Percentiles rank a stretch among this genome's conserved stretches.
These are phyloP conservation scores for Euglossa dilemma DNA, from an alignment of 1,140 invertebrate species.

Conservation along the genomic window DNA sequence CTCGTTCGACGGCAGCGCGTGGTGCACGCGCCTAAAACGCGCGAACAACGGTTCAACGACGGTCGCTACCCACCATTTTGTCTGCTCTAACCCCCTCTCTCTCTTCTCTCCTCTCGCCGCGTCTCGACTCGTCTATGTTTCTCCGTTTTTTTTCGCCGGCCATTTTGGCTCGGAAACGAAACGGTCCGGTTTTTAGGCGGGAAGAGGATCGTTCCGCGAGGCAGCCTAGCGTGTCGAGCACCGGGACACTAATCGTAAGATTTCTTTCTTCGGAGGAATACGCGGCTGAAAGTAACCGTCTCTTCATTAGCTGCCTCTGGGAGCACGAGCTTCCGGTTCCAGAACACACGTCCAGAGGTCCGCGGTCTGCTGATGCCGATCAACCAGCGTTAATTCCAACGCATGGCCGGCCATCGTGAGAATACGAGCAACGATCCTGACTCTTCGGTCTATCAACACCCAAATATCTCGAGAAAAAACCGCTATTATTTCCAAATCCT, in stretches of 20 bases:
- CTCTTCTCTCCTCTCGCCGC: no score
- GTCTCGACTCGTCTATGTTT: no score
- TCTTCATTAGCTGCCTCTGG: not conserved
- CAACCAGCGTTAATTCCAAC: not conserved
- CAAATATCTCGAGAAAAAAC: no score
- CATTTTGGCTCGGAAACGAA: conserved; percentile 24
- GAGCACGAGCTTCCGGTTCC: not conserved
- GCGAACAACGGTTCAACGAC: conserved; percentile 25
- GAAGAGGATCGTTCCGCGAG: conserved; percentile 25
- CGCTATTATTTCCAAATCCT: no score
- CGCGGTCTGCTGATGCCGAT: no score
- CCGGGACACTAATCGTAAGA: conserved; percentile 14
- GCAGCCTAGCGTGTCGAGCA: conserved; percentile 7
- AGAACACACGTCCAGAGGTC: no score
- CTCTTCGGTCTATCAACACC: no score
- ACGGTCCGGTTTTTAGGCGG: conserved; percentile 24
- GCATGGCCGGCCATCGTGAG: not conserved
- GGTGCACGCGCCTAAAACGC: conserved; percentile 30
- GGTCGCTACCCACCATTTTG: not conserved
- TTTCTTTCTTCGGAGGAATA: not conserved
- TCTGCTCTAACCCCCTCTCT: not conserved
- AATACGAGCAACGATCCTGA: no score
- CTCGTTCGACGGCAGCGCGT: not conserved
- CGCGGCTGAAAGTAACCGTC: not conserved
- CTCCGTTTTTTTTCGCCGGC: not conserved